These are phyloP conservation scores for Erynnis tages DNA, from an alignment of 2,888 invertebrate genomes.

Conservation along the genomic window DNA sequence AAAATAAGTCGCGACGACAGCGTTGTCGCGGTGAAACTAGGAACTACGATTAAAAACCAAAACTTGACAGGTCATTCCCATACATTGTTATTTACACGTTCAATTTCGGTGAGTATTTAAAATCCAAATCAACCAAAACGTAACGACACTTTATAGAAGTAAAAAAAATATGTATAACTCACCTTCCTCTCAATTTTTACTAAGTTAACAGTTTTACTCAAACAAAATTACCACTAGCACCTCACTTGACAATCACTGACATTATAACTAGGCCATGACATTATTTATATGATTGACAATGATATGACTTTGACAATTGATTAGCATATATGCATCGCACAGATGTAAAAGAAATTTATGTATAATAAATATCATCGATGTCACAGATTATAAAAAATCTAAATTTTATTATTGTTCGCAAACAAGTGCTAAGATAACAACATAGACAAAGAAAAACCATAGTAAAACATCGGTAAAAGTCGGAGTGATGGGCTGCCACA, in stretches of 20 bases:
- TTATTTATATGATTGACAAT: background rate
- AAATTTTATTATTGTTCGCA: too few relatives aligned
- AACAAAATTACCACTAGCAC: background rate
- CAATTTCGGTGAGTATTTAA: background rate
- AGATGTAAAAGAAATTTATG: too few relatives aligned
- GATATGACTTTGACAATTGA: too few relatives aligned
- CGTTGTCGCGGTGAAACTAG: constrained; percentile 36
- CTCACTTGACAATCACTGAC: background rate
- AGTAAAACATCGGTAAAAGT: too few relatives aligned
- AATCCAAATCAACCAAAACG: background rate
- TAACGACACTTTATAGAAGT: background rate
- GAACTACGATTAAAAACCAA: constrained; percentile 49
- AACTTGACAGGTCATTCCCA: constrained; percentile 20
- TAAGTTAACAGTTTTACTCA: background rate
- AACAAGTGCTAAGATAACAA: too few relatives aligned
- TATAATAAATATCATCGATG: too few relatives aligned
- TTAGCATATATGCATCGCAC: too few relatives aligned
- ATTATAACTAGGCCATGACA: background rate
- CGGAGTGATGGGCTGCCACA: too few relatives aligned
- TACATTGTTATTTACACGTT: background rate
- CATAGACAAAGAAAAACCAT: too few relatives aligned
- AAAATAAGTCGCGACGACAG: constrained; percentile 55
- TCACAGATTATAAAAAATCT: too few relatives aligned
- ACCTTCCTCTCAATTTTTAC: background rate
- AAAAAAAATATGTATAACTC: background rate